Evolutionary conservation across 2,888 invertebrate genomes (phyloP), one percentile per base, ranked within the genome.

Genomic region (Chromoteleia sp.): DNA sequence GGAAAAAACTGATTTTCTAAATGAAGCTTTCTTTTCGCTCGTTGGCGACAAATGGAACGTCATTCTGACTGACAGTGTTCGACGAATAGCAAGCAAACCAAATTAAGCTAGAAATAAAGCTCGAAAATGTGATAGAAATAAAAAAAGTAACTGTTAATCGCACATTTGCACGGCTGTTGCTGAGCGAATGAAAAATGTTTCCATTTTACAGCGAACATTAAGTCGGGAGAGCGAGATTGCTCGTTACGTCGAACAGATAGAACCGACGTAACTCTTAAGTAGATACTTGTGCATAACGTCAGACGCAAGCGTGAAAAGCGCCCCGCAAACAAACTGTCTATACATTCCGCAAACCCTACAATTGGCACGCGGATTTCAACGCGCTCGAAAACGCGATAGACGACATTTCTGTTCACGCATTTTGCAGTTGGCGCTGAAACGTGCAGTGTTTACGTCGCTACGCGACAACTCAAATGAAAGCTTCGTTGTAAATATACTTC

Each of bases 191-290:
- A 54, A 19, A 43, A 68, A 45, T 56, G 56, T 45, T 45, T 33
- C 19, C 45, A 45, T 56, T 56, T 68, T 45, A 61, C 61, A 45
- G 45, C 33, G 15, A 10, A 10, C 17, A 43, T 41, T 8, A 54
- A 54, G 15, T 17, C 43, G 54, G 45, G 19, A 52, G 54, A 19
- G 30, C 54, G 61, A 59, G 71, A 25, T 61, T 41, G 59, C 61
- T 61, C 52, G 73, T 63, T 61, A 73, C 61, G 45, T 41, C 54
- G 58, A 59, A 29, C 14, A 21, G 52, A 43, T 43, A 43, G 33
- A 45, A 5, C 12, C 61, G 48, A 36, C 14, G 36, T 59, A 50
- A 58, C 41, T 41, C 50, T 48, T 59, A 71, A 73, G 73, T 63
- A 63, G 73, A 54, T 54, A 61, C 61, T 41, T 33, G 41, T 30